These are phyloP conservation scores for Drosophila setosimentum DNA, from an alignment of 2,888 invertebrate genomes.

Conservation along the genomic window DNA sequence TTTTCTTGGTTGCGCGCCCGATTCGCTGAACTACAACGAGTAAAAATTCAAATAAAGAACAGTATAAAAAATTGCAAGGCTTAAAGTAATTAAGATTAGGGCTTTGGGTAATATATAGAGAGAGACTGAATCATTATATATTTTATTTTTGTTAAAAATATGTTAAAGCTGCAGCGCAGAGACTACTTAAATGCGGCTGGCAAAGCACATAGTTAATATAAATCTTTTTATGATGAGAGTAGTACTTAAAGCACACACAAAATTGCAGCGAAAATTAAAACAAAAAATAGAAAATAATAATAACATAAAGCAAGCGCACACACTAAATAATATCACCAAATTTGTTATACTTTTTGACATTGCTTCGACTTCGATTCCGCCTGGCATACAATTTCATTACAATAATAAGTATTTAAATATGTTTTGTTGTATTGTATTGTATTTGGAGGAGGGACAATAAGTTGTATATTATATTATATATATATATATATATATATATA, in stretches of 20 bases:
- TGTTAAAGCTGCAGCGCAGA: slow-evolving; percentile 47
- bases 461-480: slow-evolving; percentile 29
- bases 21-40: slow-evolving; percentile 27
- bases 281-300: slow-evolving; percentile 8
- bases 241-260: slow-evolving; percentile 43
- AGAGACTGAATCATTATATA: slow-evolving; percentile 19
- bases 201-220: slow-evolving; percentile 53
- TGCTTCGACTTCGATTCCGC: slow-evolving; percentile 31
- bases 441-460: slow-evolving; percentile 37
- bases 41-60: slow-evolving; percentile 67
- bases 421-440: slow-evolving; percentile 26
- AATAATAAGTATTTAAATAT: slow-evolving; percentile 40
- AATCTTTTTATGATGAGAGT: slow-evolving; percentile 21
- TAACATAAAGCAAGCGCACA: slow-evolving; percentile 66
- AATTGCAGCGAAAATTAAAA: slow-evolving; percentile 21
- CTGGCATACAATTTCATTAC: slow-evolving; percentile 32
- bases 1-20: slow-evolving; percentile 63
- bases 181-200: slow-evolving; percentile 63
- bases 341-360: slow-evolving; percentile 53
- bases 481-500: slow-evolving; percentile 24
- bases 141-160: slow-evolving; percentile 30
- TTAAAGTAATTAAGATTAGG: slow-evolving; percentile 49
- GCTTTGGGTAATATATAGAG: slow-evolving; percentile 16
- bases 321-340: slow-evolving; percentile 78
- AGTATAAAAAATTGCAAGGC: slow-evolving; percentile 66